Base-by-base conservation (phyloP, 2,888 invertebrate species). In the Ectemnius continuus region DNA sequence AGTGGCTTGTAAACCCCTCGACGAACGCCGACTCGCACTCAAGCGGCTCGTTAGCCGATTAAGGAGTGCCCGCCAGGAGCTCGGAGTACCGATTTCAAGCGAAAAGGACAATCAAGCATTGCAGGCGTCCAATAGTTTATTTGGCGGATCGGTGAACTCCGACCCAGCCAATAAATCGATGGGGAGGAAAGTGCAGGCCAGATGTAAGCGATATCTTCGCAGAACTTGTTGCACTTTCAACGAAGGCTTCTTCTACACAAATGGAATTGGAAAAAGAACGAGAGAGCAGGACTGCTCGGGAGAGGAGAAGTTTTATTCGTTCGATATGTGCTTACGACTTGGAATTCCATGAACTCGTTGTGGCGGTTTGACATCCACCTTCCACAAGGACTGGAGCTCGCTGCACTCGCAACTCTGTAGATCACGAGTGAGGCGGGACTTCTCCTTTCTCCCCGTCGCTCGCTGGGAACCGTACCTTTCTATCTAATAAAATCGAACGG, bases 1-100 rank as follows among this genome's bases (percentile, higher is more conserved):
- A 86, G 84, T 74, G 73, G 78, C 67, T 63, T 67, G 81, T 81
- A 74, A 85, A 79, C 78, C 78, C 62, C 74, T 65, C 83, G 81
- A 70, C 76, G 73, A 52, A 16, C 71, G 71, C 72, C 60, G 77
- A 78, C 72, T 80, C 76, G 60, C 71, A 75, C 67, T 75, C 67
- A 69, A 52, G 67, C 46, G 67, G 65, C 76, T 82, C 76, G 73
- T 84, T 78, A 81, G 64, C 70, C 70, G 68, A 78, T 76, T 73
- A 75, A 82, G 81, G 73, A 74, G 80, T 57, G 75, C 66, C 75
- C 26, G 65, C 61, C 45, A 28, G 59, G n/a, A 63, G 59, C 47
- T 72, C 67, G 36, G 1, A 36, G 52, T 64, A 62, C 73, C 52
- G 16, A 47, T 36, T 36, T 11, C 36, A 36, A 36, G 36, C 36